phyloP scores from a whole-genome alignment of 2,797 vertebrate species.

The Coregonus ussuriensis region DNA sequence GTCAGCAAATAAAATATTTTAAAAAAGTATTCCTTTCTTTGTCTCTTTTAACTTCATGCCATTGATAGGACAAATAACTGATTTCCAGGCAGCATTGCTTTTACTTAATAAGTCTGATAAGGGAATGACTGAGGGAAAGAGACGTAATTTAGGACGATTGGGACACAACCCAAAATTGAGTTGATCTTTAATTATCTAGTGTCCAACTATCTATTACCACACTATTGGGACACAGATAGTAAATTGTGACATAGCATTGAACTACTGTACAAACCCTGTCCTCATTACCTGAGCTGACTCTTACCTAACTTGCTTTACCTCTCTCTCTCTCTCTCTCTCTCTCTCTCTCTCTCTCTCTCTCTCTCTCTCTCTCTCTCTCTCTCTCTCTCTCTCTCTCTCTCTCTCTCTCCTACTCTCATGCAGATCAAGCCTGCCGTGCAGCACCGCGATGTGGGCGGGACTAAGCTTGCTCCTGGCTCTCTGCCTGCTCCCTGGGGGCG shows the following conservation, averaged over 20 bases:
- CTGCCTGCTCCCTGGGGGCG: slow-evolving; percentile 85
- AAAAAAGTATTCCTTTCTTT: neutral
- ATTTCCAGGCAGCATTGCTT: neutral
- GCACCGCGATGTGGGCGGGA: slow-evolving; percentile 82
- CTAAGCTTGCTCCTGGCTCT: slow-evolving; percentile 87
- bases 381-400: neutral
- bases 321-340: too few relatives aligned
- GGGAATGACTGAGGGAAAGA: neutral
- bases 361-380: too few relatives aligned
- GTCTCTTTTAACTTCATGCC: neutral
- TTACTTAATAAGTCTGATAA: neutral
- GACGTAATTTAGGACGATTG: neutral
- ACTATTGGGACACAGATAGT: neutral
- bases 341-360: too few relatives aligned
- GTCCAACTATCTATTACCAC: neutral
- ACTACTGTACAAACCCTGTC: neutral
- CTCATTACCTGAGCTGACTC: neutral
- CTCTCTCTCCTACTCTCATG: neutral
- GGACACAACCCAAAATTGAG: neutral
- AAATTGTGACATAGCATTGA: too few relatives aligned
- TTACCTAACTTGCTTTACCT: neutral
- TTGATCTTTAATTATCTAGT: too few relatives aligned
- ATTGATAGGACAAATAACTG: neutral
- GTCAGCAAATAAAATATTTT: neutral
- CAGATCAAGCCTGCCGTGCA: slow-evolving; percentile 46